phyloP scores from a whole-genome alignment of 2,113 vertebrate species.

The Bambusicola thoracicus region DNA sequence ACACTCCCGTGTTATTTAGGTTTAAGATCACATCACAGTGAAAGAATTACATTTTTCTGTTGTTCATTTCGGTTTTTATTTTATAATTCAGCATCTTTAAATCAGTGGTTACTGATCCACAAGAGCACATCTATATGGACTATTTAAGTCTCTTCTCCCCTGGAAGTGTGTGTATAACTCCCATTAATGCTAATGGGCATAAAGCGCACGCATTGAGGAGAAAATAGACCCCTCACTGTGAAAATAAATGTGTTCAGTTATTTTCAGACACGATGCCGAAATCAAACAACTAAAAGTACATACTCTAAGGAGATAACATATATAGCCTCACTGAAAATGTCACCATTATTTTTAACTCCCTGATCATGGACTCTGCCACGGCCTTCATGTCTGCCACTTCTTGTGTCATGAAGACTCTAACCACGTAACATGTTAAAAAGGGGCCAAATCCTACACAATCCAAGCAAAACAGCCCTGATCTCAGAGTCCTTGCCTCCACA shows the following conservation, averaged over 20 bases:
- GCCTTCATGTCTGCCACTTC: conserved; percentile 8
- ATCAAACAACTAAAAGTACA: conserved; percentile 72
- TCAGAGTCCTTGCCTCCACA: background rate
- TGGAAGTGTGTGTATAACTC: conserved; percentile 52
- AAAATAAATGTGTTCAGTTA: conserved; percentile 78
- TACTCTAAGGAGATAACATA: conserved; percentile 58
- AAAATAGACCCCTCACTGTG: conserved; percentile 80
- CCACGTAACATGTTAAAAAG: background rate
- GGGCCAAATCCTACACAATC: background rate
- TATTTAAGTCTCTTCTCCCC: conserved; percentile 45
- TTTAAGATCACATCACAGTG: background rate
- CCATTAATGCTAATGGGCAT: conserved; percentile 73
- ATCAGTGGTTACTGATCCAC: conserved; percentile 30
- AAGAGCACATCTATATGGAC: conserved; percentile 39
- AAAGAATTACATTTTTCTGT: background rate
- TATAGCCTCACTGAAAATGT: conserved; percentile 57
- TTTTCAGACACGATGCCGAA: conserved; percentile 70
- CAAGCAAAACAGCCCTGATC: background rate
- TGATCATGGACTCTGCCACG: background rate
- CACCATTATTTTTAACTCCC: conserved; percentile 63
- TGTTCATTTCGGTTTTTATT: background rate
- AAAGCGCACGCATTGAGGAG: conserved; percentile 63
- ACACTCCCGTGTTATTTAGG: background rate
- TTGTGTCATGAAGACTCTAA: background rate
- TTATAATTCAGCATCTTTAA: conserved; percentile 18